phyloP scores from a whole-genome alignment of 2,888 invertebrate genomes.

The Rutpela maculata region DNA sequence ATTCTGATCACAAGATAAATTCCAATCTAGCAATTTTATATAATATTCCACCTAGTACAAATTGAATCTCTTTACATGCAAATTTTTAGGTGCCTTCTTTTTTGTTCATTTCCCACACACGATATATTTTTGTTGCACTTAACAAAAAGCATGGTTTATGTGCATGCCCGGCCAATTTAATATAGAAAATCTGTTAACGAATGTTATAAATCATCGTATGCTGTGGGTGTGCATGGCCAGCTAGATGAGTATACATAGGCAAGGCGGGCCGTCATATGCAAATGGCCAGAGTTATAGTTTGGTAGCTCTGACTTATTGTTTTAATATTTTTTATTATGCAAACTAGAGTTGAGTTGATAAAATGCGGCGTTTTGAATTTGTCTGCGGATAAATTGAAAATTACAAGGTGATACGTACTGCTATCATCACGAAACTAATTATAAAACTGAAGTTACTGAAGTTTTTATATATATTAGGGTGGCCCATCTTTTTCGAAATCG shows the following conservation, averaged over 20 bases:
- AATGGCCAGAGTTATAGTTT: conserved; percentile 51
- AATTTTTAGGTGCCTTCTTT: conserved; percentile 10
- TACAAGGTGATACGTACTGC: not conserved
- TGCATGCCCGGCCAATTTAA: conserved; percentile 36
- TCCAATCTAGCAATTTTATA: not conserved
- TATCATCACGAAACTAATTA: too few species aligned
- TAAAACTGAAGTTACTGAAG: too few species aligned
- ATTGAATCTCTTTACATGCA: conserved; percentile 5
- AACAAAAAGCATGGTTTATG: conserved; percentile 24
- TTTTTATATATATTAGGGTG: too few species aligned
- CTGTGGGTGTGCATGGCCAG: conserved; percentile 57
- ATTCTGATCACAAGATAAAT: not conserved
- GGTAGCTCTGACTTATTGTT: conserved; percentile 46
- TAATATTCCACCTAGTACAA: not conserved
- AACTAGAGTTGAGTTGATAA: not conserved
- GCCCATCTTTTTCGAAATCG: too few species aligned
- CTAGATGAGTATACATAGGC: conserved; percentile 54
- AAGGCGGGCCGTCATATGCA: conserved; percentile 58
- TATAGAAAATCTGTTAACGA: conserved; percentile 59
- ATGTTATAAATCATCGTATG: conserved; percentile 60
- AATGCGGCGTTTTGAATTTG: conserved; percentile 23
- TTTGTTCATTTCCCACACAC: conserved; percentile 14
- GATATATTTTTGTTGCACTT: conserved; percentile 26
- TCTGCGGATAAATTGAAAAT: not conserved
- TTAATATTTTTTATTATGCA: conserved; percentile 27